Base-by-base conservation (phyloP, 1,140 invertebrate genomes). In the Caenorhabditis briggsae region DNA sequence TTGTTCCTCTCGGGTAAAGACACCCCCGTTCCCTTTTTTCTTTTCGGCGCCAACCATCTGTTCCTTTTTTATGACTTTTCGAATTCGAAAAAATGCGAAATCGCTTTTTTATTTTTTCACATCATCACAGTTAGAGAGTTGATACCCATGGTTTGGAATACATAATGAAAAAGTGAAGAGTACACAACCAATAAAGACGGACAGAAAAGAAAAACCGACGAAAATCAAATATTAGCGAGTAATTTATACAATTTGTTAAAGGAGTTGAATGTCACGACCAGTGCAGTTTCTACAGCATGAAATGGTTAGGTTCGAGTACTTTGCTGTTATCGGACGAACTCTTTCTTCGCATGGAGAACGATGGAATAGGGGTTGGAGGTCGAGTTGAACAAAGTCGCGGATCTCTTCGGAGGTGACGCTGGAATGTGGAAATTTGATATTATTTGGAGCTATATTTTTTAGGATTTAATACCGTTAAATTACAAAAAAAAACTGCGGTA, bases 271-370 rank as follows among this genome's bases (percentile, higher is more conserved):
- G 33, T 83, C 82, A 20, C 82, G 55, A 83, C 82, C 82, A 2
- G n/a, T 33, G 20, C 82, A 83, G 82, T 56, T 83, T 83, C 23
- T 43, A 48, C 82, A 83, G 55, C 82, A 83, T 20, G 82, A 58
- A 59, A 83, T 53, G 20, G 82, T 83, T 20, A 83, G n/a, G 23
- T 83, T 83, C 2, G 82, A 46, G 25, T 83, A 83, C 12, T 61
- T 58, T 23, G 82, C 55, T 59, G 53, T 20, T 18, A 64, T 58
- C 11, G 55, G 82, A 46, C 55, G 55, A 59, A 83, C 58, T 11
- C 82, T 20, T 11, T 58, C 55, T 59, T 83, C 82, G 46, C 82
- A 83, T 1, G 82, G 82, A 25, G 82, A 83, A 58, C 82, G 82
- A 33, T 46, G 33, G 55, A 83, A 83, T n/a, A 83, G 82, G 9